Evolutionary conservation across 2,113 vertebrate species (phyloP), one percentile per base, ranked within the genome.

Genomic region (Scolopax mira): DNA sequence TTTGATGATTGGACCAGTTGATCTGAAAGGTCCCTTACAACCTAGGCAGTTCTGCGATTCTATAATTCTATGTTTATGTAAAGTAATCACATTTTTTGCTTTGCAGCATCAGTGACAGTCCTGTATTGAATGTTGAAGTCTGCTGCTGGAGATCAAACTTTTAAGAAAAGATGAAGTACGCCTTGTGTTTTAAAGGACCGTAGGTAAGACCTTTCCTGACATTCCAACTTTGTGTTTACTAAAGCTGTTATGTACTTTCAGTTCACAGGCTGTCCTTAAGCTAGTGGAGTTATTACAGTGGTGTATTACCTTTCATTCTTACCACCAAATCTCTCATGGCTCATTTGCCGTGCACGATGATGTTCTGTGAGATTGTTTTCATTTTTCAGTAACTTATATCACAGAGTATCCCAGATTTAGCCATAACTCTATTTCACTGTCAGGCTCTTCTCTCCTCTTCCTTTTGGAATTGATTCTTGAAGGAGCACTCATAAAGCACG

Each of bases 351-450:
- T 37, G 61, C 80, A 69, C 44, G 2, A 60, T 77, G 74, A 49
- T 88, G 80, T 70, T 94, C 79, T 85, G 71, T 1, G 39, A 92
- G 86, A 95, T 79, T 90, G 95, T 93, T 95, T 93, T 90, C 91
- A 87, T 94, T 96, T 94, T 92, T 92, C 83, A 83, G 71, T 84
- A 91, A 91, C 74, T 92, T 94, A 18, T 67, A 85, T 49, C 75
- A 74, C n/a, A 71, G 67, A 90, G 35, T 78, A 88, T 10, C 57
- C 65, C 83, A 90, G 44, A 64, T 78, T 74, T 75, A 93, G 33
- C 61, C 39, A 74, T 93, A 93, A 91, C 51, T 91, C 46, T 88
- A 2, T 78, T 86, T 86, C 74, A 79, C 48, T 69, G 82, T 13
- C 69, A 86, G 93, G 17, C 17, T 88, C 8, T 31, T 91, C 60